These are phyloP conservation scores for Gavialis gangeticus DNA, from an alignment of 2,113 vertebrate species.

Conservation along the genomic window DNA sequence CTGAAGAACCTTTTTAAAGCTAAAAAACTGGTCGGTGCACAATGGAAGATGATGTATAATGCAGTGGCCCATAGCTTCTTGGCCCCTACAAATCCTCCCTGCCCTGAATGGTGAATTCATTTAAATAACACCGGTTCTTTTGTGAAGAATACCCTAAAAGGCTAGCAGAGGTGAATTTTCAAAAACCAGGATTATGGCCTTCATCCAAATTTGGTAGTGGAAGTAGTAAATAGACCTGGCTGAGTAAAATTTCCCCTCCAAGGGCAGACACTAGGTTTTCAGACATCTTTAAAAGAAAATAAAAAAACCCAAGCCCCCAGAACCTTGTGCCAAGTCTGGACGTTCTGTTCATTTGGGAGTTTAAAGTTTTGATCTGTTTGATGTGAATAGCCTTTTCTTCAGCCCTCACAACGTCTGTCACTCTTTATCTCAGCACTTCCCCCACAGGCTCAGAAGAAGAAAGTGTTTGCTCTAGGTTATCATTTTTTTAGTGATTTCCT, in stretches of 20 bases:
- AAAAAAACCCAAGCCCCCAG: not conserved
- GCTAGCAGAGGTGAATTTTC: not conserved
- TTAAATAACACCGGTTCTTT: not conserved
- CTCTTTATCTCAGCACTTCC: constrained; percentile 49
- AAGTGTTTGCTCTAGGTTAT: constrained; percentile 6
- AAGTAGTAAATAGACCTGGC: not conserved
- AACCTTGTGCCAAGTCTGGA: not conserved
- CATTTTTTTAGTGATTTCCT: not conserved
- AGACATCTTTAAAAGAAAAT: not conserved
- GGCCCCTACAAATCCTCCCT: not conserved
- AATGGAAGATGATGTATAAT: not conserved
- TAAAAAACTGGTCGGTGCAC: not conserved
- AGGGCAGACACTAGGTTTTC: not conserved
- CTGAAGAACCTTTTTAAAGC: not conserved
- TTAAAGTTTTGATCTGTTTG: not conserved
- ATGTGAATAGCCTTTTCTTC: not conserved
- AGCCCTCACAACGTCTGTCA: not conserved
- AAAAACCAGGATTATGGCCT: not conserved
- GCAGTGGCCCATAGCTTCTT: not conserved
- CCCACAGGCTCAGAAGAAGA: constrained; percentile 29
- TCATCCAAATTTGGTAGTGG: not conserved
- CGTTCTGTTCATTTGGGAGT: constrained; percentile 19
- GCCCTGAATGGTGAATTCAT: not conserved
- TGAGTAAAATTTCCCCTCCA: not conserved
- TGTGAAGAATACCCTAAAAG: not conserved